Base-by-base conservation (phyloP, 2,888 invertebrate genomes). In the Thecophora atra region DNA sequence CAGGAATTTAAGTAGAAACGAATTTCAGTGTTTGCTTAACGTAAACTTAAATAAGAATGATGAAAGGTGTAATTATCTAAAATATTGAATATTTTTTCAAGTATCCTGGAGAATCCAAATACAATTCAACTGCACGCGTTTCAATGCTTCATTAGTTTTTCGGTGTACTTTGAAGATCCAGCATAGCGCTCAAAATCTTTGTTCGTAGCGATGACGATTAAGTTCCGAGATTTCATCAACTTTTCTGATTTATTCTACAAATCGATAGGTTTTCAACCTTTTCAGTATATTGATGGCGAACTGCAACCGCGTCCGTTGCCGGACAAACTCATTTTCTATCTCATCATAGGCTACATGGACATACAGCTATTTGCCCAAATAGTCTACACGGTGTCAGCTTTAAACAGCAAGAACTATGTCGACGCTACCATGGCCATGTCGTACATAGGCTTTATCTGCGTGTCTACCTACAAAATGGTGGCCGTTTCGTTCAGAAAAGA, bases 241-340 rank as follows among this genome's bases (percentile, higher is more conserved):
- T 78, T 81, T 51, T 77, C 83, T 26, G 78, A 78, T 70, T 80
- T 81, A 70, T 82, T 84, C 68, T 83, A 82, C 71, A 74, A 68
- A 24, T 70, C 71, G 11, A 72, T 82, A n/a, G 82, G 84, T 64
- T 78, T 82, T 37, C 66, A 78, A 51, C 77, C 80, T 0, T 81
- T 81, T 69, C 63, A 74, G 4, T 72, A 60, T 26, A 8, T 66
- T 72, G 8, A 19, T n/a, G n/a, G 17, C 1, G 5, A 68, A 6
- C 52, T 1, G 7, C 44, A 19, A 42, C 7, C 8, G 15, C n/a
- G 21, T 13, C 13, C 42, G 0, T 19, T 13, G 13, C 47, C 21
- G 6, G 24, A 4, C 13, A 21, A 44, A 19, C 19, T 64, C 19
- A 44, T 44, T 19, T 84, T 81, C 60, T 79, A 79, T 73, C 11